Evolutionary conservation across 2,888 invertebrate genomes (phyloP).

Genomic region (Acronicta psi): DNA sequence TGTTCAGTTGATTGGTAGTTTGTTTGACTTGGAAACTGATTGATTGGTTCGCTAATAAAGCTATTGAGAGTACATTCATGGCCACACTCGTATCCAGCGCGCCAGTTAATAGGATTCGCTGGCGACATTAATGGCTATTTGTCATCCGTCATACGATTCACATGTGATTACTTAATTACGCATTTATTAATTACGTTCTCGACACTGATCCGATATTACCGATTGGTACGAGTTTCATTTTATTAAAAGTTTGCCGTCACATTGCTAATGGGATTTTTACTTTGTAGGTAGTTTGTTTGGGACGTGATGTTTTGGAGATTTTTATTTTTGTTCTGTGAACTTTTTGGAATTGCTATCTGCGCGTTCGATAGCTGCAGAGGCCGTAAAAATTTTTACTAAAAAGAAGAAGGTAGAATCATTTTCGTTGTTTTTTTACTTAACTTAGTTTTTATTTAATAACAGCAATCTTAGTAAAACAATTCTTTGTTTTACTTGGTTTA

Average conservation of each 20-base stretch:
- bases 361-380: slow-evolving; percentile 18
- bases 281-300: slow-evolving; percentile 13
- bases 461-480: no score
- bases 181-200: slow-evolving; percentile 61
- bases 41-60: slow-evolving; percentile 76
- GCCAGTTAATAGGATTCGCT: slow-evolving; percentile 73
- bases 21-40: slow-evolving; percentile 75
- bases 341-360: slow-evolving; percentile 32
- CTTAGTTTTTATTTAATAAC: slow-evolving; percentile 5
- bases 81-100: slow-evolving; percentile 60
- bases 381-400: neutral
- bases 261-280: slow-evolving; percentile 9
- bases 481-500: no score
- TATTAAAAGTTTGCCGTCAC: slow-evolving; percentile 20
- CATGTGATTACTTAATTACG: slow-evolving; percentile 80
- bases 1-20: slow-evolving; percentile 74
- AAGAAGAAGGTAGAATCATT: no score
- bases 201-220: slow-evolving; percentile 36
- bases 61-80: slow-evolving; percentile 69
- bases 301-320: slow-evolving; percentile 8
- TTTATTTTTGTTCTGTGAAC: slow-evolving; percentile 6
- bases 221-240: slow-evolving; percentile 37
- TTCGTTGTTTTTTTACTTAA: slow-evolving; percentile 17
- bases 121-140: slow-evolving; percentile 82
- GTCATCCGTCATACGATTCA: slow-evolving; percentile 79